A percentile compares a stretch with the other conserved stretches of the same genome.
These are phyloP conservation scores for Galerucella nymphaeae DNA, from an alignment of 2,888 invertebrate genomes.

Conservation along the genomic window DNA sequence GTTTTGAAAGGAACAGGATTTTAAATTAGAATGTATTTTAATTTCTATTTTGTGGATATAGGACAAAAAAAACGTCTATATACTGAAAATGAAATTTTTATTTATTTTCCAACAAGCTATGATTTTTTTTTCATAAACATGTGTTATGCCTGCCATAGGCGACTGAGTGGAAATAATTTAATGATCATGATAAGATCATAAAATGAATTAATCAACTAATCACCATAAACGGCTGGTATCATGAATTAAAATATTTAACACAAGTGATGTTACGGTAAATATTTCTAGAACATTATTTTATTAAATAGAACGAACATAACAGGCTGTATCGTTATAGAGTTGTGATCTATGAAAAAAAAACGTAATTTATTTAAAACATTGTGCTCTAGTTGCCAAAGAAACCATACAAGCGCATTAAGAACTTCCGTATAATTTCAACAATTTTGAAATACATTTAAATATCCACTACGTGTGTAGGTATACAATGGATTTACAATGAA, in stretches of 20 bases:
- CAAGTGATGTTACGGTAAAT: constrained; percentile 21
- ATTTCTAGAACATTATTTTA: constrained; percentile 40
- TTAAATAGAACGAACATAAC: constrained; percentile 41
- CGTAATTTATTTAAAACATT: constrained; percentile 53
- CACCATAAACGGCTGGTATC: background rate
- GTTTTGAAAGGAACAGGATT: too few relatives aligned
- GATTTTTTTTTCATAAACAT: too few relatives aligned
- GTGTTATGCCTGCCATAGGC: too few relatives aligned
- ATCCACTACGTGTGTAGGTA: constrained; percentile 2
- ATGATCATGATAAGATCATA: background rate
- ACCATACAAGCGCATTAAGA: constrained; percentile 57
- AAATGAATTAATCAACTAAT: background rate
- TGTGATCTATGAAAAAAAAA: constrained; percentile 32
- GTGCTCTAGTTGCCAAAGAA: constrained; percentile 61
- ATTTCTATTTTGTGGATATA: too few relatives aligned
- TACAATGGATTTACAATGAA: constrained; percentile 39
- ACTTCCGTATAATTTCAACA: constrained; percentile 51
- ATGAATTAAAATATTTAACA: background rate
- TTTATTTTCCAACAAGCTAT: too few relatives aligned
- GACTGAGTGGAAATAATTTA: background rate
- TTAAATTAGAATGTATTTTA: too few relatives aligned
- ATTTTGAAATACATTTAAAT: constrained; percentile 46
- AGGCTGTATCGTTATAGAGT: constrained; percentile 40
- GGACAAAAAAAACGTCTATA: too few relatives aligned
- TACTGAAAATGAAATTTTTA: too few relatives aligned